These are phyloP conservation scores for Mus spicilegus DNA, from an alignment of 2,113 vertebrate genomes.

Conservation along the genomic window DNA sequence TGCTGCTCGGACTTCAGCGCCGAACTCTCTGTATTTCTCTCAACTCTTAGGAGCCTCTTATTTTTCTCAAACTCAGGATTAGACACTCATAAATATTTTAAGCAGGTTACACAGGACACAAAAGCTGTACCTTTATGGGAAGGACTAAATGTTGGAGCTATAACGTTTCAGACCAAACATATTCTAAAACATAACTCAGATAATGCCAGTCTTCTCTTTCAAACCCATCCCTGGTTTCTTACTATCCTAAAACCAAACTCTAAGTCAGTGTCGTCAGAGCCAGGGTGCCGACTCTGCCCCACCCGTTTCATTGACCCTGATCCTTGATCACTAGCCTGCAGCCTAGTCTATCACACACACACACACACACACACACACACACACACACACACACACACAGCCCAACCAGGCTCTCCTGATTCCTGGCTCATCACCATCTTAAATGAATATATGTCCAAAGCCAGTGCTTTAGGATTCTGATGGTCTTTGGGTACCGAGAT, in stretches of 20 bases:
- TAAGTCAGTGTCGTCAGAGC: not conserved
- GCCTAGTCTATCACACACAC: too few relatives aligned
- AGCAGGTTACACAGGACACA: not conserved
- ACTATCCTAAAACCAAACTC: not conserved
- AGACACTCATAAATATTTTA: constrained; percentile 11
- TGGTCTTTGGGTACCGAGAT: not conserved
- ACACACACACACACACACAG: not conserved
- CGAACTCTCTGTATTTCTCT: not conserved
- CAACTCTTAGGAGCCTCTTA: constrained; percentile 1
- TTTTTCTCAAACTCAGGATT: not conserved
- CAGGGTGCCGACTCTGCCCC: not conserved
- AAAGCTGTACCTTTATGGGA: not conserved
- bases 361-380: too few relatives aligned
- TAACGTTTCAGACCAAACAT: constrained; percentile 17
- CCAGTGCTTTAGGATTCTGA: not conserved
- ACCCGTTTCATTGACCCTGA: not conserved
- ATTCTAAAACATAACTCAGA: constrained; percentile 44
- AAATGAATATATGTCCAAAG: not conserved
- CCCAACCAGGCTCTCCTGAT: not conserved
- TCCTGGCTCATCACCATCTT: not conserved
- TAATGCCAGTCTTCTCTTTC: not conserved
- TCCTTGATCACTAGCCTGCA: not conserved
- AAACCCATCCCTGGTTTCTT: not conserved
- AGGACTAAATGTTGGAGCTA: not conserved
- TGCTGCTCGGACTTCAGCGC: not conserved